Percentiles rank a stretch among this genome's conserved stretches.
Evolutionary conservation across 2,888 invertebrate genomes (phyloP).

Genomic region (Azorinus chamasolen): DNA sequence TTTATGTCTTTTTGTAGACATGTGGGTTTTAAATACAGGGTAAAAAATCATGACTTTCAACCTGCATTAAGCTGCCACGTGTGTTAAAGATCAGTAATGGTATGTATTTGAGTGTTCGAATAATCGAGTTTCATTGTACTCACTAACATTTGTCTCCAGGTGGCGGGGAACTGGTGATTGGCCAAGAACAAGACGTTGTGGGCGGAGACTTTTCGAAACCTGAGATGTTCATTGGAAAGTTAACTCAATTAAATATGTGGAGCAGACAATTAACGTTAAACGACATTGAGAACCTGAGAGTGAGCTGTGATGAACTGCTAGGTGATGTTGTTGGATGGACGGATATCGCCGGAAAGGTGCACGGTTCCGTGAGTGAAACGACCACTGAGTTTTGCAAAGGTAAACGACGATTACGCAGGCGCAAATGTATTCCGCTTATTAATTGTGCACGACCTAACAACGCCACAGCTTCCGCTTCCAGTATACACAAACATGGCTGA

Average conservation of each 20-base stretch:
- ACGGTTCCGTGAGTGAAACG: constrained; percentile 88
- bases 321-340: constrained; percentile 90
- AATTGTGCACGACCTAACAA: too few relatives aligned
- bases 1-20: too few relatives aligned
- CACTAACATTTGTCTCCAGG: too few relatives aligned
- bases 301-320: constrained; percentile 86
- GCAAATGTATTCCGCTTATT: background rate
- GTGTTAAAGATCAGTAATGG: too few relatives aligned
- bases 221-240: constrained; percentile 90
- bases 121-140: too few relatives aligned
- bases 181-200: constrained; percentile 90
- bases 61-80: too few relatives aligned
- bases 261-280: constrained; percentile 86
- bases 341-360: constrained; percentile 88
- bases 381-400: constrained; percentile 89
- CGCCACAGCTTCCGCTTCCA: too few relatives aligned
- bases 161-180: constrained; percentile 89
- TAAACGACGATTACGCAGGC: constrained; percentile 58
- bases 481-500: too few relatives aligned
- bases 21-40: too few relatives aligned
- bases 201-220: constrained; percentile 90
- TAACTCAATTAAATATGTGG: constrained; percentile 90
- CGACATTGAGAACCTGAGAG: constrained; percentile 86
- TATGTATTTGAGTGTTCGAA: too few relatives aligned
- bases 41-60: too few relatives aligned